Evolutionary conservation across 1,140 invertebrate species (phyloP), one percentile per base, ranked within the genome.

Genomic region (Drosophila trapezifrons): DNA sequence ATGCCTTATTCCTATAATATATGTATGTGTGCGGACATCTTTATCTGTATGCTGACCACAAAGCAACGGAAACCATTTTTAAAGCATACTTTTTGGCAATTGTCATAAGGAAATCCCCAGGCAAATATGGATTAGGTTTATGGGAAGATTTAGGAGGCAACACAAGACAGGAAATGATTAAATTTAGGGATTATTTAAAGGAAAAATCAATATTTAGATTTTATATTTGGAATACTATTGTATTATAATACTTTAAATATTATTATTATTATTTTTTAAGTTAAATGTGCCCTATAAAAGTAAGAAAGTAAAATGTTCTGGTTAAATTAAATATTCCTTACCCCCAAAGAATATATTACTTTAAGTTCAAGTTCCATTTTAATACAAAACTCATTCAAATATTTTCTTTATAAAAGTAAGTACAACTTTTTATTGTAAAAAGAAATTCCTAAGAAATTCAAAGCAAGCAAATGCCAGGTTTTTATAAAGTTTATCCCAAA

Each of bases 1-100:
- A 66, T 66, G n/a, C n/a, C n/a, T 69, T 74, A 59, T 74, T 13
- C 58, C 27, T 22, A 42, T 22, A 54, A n/a, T 22, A n/a, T 65
- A 40, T 71, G 3, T 35, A 15, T 40, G 25, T 29, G 40, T 17
- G 18, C 13, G 54, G 51, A 49, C 35, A 58, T 58, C 25, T 70
- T 49, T 58, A 70, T 58, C 51, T 47, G 49, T 13, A 37, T 32
- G 43, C 37, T 27, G 52, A 57, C 65, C 67, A 27, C 67, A 71
- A 38, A 54, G 29, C 29, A 38, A 9, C 4, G 22, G 29, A 40
- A 29, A 10, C 18, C 29, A 58, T 18, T 45, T 32, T 37, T 35
- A 46, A 46, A 45, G 40, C 47, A 27, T 15, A 12, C n/a, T 62
- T 37, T 38, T 55, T 20, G 22, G 32, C 17, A 47, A 32, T 40